Evolutionary conservation across 2,113 vertebrate genomes (phyloP).

Genomic region (Typhlomys cinereus): DNA sequence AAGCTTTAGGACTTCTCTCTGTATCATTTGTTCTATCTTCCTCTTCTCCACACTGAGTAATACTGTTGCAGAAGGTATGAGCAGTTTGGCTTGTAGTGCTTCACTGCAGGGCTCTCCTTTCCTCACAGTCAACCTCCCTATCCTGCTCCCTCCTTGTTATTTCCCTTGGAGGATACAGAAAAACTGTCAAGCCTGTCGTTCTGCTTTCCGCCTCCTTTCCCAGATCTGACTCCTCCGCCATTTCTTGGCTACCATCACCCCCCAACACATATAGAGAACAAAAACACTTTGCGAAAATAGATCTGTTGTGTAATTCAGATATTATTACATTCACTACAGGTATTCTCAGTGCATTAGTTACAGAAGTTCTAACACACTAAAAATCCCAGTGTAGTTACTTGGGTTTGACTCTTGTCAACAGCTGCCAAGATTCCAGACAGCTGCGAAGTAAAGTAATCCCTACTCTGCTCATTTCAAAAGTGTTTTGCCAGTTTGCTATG

Average conservation of each 20-base stretch:
- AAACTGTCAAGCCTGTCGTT: conserved; percentile 72
- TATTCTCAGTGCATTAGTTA: background rate
- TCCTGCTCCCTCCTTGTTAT: conserved; percentile 65
- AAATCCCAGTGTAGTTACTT: conserved; percentile 13
- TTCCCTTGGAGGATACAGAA: conserved; percentile 52
- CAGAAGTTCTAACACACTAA: conserved; percentile 22
- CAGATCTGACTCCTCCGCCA: conserved; percentile 39
- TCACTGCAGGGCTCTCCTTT: conserved; percentile 29
- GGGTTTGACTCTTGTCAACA: conserved; percentile 59
- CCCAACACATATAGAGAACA: conserved; percentile 39
- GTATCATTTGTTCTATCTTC: background rate
- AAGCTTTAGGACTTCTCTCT: background rate
- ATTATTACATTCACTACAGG: conserved; percentile 32
- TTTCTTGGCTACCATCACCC: background rate
- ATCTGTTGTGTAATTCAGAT: conserved; percentile 53
- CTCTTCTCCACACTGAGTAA: conserved; percentile 11
- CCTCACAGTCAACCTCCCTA: conserved; percentile 43
- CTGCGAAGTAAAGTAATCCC: conserved; percentile 34
- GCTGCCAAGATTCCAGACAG: conserved; percentile 49
- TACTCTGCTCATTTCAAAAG: conserved; percentile 7
- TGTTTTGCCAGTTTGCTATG: conserved; percentile 26
- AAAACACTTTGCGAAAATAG: conserved; percentile 61
- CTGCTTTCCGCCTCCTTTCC: conserved; percentile 57
- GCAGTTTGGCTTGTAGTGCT: background rate
- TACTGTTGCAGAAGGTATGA: conserved; percentile 15